Conservation (phyloP, 2,888 invertebrate genomes). For the Gerosis bhagava region DNA sequence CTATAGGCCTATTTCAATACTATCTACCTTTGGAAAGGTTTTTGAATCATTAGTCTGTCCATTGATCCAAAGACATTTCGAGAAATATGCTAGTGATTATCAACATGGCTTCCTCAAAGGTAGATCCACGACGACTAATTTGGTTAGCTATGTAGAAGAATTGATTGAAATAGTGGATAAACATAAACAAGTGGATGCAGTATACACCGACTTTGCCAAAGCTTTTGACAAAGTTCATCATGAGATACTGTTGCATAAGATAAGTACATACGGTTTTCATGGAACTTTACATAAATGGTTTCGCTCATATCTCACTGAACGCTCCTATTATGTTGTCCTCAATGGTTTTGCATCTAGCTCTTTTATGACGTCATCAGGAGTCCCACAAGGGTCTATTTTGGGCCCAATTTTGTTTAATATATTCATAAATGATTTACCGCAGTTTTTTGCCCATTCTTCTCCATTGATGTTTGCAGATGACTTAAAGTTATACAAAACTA, state of each 20-base stretch:
- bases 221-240: slow-evolving; percentile 25
- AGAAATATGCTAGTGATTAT: slow-evolving; percentile 5
- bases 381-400: slow-evolving; percentile 6
- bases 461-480: slow-evolving; percentile 5
- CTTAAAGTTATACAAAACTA: slow-evolving; percentile 4
- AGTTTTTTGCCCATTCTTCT: background rate
- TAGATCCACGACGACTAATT: slow-evolving; percentile 27
- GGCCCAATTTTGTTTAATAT: slow-evolving; percentile 7
- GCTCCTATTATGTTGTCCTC: slow-evolving; percentile 18
- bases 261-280: slow-evolving; percentile 16
- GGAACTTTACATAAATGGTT: slow-evolving; percentile 20
- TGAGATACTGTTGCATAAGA: slow-evolving; percentile 3
- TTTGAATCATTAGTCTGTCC: slow-evolving; percentile 26
- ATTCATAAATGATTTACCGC: slow-evolving; percentile 2
- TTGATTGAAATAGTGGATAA: slow-evolving; percentile 12
- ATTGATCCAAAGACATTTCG: slow-evolving; percentile 23
- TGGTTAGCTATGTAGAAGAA: slow-evolving; percentile 3
- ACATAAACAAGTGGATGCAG: slow-evolving; percentile 17
- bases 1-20: slow-evolving; percentile 26
- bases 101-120: slow-evolving; percentile 31
- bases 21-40: slow-evolving; percentile 27
- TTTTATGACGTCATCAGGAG: background rate
- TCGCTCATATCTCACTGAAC: slow-evolving; percentile 15
- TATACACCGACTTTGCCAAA: slow-evolving; percentile 22
- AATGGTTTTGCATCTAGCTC: slow-evolving; percentile 22